Conservation (phyloP, 1,140 invertebrate genomes). For the Potamilus streckersoni region DNA sequence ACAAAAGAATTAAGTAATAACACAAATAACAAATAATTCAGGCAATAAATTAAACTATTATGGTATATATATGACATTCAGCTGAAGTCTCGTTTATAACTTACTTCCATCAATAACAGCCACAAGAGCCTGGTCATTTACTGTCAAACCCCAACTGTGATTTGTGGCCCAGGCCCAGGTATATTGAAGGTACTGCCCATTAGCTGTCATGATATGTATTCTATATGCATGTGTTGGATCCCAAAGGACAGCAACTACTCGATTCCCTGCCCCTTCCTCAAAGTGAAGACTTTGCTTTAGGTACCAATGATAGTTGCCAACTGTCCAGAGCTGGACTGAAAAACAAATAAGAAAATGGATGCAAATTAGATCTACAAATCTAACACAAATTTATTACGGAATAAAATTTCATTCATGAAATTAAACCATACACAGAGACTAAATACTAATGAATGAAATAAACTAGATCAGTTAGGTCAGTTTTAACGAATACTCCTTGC, state of each 20-base stretch:
- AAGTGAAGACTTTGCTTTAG: conserved; percentile 80
- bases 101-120: conserved; percentile 83
- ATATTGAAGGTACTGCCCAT: conserved; percentile 73
- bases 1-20: too few relatives aligned
- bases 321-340: conserved; percentile 81
- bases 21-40: too few relatives aligned
- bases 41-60: too few relatives aligned
- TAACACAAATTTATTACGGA: background rate
- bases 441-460: too few relatives aligned
- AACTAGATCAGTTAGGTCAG: too few relatives aligned
- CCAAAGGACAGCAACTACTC: conserved; percentile 72
- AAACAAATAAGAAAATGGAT: conserved; percentile 16
- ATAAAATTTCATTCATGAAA: too few relatives aligned
- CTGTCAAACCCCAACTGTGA: conserved; percentile 70
- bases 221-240: conserved; percentile 73
- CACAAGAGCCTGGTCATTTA: conserved; percentile 70
- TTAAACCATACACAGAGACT: too few relatives aligned
- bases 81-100: background rate
- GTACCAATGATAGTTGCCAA: conserved; percentile 92
- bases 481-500: too few relatives aligned
- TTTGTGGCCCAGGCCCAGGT: conserved; percentile 76
- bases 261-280: conserved; percentile 59
- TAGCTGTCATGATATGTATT: conserved; percentile 73
- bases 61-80: too few relatives aligned
- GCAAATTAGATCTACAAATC: background rate